Evolutionary conservation across 1,140 invertebrate genomes (phyloP), one percentile per base, ranked within the genome.

Genomic region (Musca domestica): DNA sequence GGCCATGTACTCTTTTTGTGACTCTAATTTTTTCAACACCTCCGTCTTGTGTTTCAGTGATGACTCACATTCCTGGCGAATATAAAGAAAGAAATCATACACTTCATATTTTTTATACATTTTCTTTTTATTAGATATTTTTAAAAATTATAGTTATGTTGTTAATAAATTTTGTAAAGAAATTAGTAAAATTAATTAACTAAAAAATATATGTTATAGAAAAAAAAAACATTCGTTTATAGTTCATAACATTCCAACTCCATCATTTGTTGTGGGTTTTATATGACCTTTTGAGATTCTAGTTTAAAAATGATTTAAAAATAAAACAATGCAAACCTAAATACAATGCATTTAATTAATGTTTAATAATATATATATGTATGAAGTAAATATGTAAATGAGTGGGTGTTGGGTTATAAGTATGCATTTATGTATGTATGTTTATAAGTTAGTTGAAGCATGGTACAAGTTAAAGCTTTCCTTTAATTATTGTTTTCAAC

Each of bases 1-100:
- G 82, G 91, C 90, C 89, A 97, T 92, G 81, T 94, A 91, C 80
- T 90, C 87, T 80, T 91, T 91, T 87, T 96, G 96, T 85, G 90
- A 88, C 87, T 98, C 95, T 86, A 97, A 86, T 85, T 95, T 95
- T 74, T 85, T 83, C 80, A 95, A 91, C 83, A 95, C 87, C 84
- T 96, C 94, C 82, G 89, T 93, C 88, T 96, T 97, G 88, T 95
- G 93, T 85, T 93, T 95, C 83, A 96, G 86, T 72, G 92, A 91
- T 83, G 89, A 90, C 85, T 96, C 94, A 87, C 92, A 93, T 84
- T 94, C 92, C 92, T 94, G 90, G 71, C 51, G 34, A 46, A 66
- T 47, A 23, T 34, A 34, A 61, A 61, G 23, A 61, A 17, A n/a
- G 49, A 6, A 47, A 34, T 20, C n/a, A n/a, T 23, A 56, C 25